Base-by-base conservation (phyloP, 1,140 invertebrate species). In the Magallana angulata region DNA sequence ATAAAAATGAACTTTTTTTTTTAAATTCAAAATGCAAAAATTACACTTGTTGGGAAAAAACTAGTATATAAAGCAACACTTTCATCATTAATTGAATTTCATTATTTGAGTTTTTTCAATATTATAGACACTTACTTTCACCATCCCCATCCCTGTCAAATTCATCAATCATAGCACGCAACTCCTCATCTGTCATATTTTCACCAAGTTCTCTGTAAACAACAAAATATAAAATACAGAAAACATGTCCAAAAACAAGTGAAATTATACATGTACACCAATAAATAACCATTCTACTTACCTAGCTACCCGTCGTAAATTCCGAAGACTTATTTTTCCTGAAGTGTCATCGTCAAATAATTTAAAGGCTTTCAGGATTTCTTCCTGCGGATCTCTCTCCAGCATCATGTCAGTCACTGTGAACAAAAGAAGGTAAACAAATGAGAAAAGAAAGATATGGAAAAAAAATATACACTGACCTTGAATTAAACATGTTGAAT, bases 141-240 rank as follows among this genome's bases (percentile, higher is more conserved):
- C 95, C 95, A 92, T 95, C 95, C 7, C 93, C 92, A 87, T 95
- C 94, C 81, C 91, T 91, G 88, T 95, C 95, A 93, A 95, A 95
- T 88, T 95, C 95, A 89, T 95, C 94, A 86, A 95, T 95, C 95
- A 95, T 95, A 8, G 94, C 94, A 87, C 93, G 87, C n/a, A 95
- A 85, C 89, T 95, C 95, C 58, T 95, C 94, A 90, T 95, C 95
- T 30, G 93, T 93, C 92, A 95, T 94, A 83, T 94, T 95, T 85
- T 95, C 95, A 48, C 95, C 95, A 2, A 95, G 89, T 80, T 95
- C 95, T 88, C 95, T 95, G 89, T 36, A 91, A 90, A 18, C 36
- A 82, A 36, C 9, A 87, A 57, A 12, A n/a, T 14, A 84, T 48
- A 84, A 81, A 82, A 56, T 59, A 16, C 1, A 64, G 62, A 18